Evolutionary conservation across 2,797 vertebrate genomes (phyloP), one percentile per base, ranked within the genome.

Genomic region (Sitta carolinensis): DNA sequence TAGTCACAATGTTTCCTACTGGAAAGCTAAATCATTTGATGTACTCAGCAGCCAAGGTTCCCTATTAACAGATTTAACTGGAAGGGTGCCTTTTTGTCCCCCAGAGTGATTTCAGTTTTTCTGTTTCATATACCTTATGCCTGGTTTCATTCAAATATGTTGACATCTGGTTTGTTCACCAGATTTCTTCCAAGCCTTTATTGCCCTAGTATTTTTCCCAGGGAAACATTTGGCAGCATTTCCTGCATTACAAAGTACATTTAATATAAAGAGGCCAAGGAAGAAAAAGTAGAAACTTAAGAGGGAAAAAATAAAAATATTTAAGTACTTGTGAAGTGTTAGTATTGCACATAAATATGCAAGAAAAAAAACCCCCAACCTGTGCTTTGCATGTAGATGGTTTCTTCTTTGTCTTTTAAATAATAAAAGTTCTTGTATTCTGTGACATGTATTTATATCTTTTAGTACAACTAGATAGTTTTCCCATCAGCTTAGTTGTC

Each of bases 11-110:
- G 63, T 87, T 93, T 95, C 79, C 79, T 59, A 74, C 73, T 95
- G 87, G 85, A 96, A 96, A 95, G 55, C 76, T 69, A 26, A 91
- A 86, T 81, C 92, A 79, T 95, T 72, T 81, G 29, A 93, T 68
- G 73, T 88, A 21, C 57, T 94, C 55, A 63, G 55, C 59, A 93
- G 80, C 62, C 58, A 80, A 58, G 54, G 50, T 61, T 92, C 21
- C n/a, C 66, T 83, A 22, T 55, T 76, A 72, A 82, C 32, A 90
- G 86, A 67, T 48, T 89, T 61, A 69, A 87, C 17, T 68, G 57
- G 38, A 91, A 80, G 50, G 57, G 79, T 77, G 67, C 36, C 55
- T 42, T 89, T 93, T 83, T 73, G 45, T 34, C 3, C 21, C 12
- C 3, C 27, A 20, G 74, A 70, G 36, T 80, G 26, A 12, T 82